phyloP scores from a whole-genome alignment of 2,888 invertebrate species.

The Mylabris sibirica region DNA sequence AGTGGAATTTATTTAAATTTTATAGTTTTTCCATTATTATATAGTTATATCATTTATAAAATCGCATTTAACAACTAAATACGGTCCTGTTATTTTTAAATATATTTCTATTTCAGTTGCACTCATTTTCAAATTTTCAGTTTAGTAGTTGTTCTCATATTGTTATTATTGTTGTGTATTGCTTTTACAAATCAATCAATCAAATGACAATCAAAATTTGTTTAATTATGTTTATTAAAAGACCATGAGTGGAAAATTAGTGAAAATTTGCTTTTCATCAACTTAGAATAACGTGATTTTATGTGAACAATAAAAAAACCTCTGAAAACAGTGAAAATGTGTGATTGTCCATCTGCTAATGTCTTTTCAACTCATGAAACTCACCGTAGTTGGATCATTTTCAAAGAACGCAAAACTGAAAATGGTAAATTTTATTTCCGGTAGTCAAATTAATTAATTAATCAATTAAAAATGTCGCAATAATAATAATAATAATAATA shows the following conservation, averaged over 20 bases:
- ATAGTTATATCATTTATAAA: no score
- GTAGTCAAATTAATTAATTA: not conserved
- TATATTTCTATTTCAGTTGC: slow-evolving; percentile 41
- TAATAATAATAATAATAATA: slow-evolving; percentile 7
- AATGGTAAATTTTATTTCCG: slow-evolving; percentile 48
- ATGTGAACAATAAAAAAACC: no score
- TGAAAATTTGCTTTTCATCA: no score
- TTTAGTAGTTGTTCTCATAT: not conserved
- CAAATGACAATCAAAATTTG: not conserved
- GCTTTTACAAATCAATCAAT: not conserved
- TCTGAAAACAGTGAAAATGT: slow-evolving; percentile 58
- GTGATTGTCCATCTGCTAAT: slow-evolving; percentile 67
- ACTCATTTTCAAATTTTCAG: slow-evolving; percentile 22
- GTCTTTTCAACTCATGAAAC: slow-evolving; percentile 73
- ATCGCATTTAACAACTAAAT: not conserved
- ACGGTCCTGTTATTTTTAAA: slow-evolving; percentile 29
- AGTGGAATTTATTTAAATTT: no score
- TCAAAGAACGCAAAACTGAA: slow-evolving; percentile 67
- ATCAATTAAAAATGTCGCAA: slow-evolving; percentile 9
- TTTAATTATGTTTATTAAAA: not conserved
- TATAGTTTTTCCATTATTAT: no score
- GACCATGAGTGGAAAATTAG: no score
- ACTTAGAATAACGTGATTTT: not conserved
- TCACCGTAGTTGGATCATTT: slow-evolving; percentile 80
- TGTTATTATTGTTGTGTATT: slow-evolving; percentile 2